Percentiles rank a stretch among this genome's conserved stretches.
These are phyloP conservation scores for Malurus cyaneus DNA, from an alignment of 2,113 vertebrate species.

Conservation along the genomic window DNA sequence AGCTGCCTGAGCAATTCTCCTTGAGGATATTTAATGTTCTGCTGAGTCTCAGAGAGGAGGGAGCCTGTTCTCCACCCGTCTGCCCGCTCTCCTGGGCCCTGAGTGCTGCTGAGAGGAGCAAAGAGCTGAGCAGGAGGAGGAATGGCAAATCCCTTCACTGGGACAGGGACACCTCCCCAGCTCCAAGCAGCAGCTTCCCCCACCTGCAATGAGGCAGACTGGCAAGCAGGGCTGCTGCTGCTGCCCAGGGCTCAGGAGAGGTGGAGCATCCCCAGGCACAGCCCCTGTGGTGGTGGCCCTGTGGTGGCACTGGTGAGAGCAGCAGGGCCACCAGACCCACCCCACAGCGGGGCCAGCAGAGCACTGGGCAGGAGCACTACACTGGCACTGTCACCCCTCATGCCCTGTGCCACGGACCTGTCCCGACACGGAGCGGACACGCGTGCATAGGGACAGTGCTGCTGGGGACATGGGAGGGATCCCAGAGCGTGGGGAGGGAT, in stretches of 20 bases:
- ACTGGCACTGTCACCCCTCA: background rate
- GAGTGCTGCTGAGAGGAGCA: background rate
- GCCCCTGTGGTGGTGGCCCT: background rate
- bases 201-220: background rate
- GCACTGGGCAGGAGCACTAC: background rate
- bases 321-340: fast-evolving
- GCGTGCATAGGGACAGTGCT: fast-evolving
- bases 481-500: background rate
- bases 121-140: background rate
- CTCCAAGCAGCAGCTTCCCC: background rate
- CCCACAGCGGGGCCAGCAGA: background rate
- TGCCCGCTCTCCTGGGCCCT: background rate
- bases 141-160: background rate
- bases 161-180: background rate
- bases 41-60: background rate
- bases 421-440: too few relatives aligned
- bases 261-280: background rate
- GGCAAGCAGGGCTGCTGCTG: background rate
- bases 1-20: background rate
- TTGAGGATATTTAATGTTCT: background rate
- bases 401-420: too few relatives aligned
- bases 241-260: background rate
- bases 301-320: background rate
- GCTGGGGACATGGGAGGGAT: too few relatives aligned
- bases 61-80: fast-evolving